Conservation (phyloP, 2,888 invertebrate genomes). For the Nipponacmea schrenckii region DNA sequence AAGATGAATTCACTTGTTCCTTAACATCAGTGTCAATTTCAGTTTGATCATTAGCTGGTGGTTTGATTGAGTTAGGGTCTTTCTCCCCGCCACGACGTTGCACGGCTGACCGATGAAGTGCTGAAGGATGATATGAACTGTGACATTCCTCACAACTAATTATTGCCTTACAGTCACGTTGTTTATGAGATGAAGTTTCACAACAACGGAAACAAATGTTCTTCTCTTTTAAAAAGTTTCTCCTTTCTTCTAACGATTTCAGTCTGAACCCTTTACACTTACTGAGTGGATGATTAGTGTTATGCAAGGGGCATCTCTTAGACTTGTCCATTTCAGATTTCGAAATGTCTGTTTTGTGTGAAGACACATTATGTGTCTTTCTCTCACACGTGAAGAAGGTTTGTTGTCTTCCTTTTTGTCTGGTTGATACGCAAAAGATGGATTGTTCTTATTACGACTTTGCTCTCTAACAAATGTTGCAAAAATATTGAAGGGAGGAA, state of each 20-base stretch:
- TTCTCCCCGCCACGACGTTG: conserved; percentile 5
- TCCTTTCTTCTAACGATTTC: conserved; percentile 11
- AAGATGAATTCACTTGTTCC: conserved; percentile 3
- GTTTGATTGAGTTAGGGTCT: not conserved
- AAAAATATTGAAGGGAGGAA: conserved; percentile 34
- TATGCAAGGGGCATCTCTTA: not conserved
- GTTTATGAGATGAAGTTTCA: conserved; percentile 21
- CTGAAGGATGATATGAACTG: conserved; percentile 23
- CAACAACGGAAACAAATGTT: conserved; percentile 30
- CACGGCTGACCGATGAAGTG: conserved; percentile 14
- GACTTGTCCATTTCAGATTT: not conserved
- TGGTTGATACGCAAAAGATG: conserved; percentile 22
- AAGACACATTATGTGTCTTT: not conserved
- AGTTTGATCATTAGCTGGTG: no score
- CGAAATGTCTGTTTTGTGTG: not conserved
- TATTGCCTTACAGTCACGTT: conserved; percentile 16
- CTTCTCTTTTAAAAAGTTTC: not conserved
- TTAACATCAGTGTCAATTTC: not conserved
- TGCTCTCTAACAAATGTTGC: conserved; percentile 28
- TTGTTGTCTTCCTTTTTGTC: not conserved
- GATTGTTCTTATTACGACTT: conserved; percentile 29
- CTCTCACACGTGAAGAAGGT: not conserved
- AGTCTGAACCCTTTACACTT: conserved; percentile 21
- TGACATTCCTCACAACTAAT: conserved; percentile 27
- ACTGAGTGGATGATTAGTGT: conserved; percentile 18